Base-by-base conservation (phyloP, 2,113 vertebrate species). In the Callopanchax toddi region DNA sequence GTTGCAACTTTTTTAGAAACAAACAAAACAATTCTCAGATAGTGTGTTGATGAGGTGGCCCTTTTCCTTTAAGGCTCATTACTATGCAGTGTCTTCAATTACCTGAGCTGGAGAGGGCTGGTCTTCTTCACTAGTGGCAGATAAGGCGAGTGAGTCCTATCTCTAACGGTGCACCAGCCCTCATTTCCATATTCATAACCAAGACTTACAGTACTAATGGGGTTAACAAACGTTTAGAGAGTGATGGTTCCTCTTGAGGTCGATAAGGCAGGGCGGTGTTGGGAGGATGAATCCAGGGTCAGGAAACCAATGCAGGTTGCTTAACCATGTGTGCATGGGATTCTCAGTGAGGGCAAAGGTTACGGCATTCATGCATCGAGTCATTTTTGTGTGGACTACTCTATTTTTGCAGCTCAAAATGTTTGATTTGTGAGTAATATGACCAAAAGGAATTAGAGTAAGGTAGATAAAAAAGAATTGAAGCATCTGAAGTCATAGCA, bases 151-250 rank as follows among this genome's bases (percentile, higher is more conserved):
- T 85, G 91, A 94, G 93, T 91, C 92, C 92, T 93, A 92, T 93
- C 91, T 94, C 91, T 71, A 89, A 39, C 4, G 87, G 92, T 90
- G 89, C 78, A 91, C 92, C 89, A 86, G 85, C 76, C 91, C 66
- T 76, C 80, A 93, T 96, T 94, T 96, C 92, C 93, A 94, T 95
- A 96, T 95, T 94, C 93, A 94, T 94, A 92, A 94, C 89, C 87
- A 87, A 82, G 89, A 93, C 93, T 91, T 92, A 91, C n/a, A n/a
- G n/a, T n/a, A n/a, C 92, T 94, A 96, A 95, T 93, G 92, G 92
- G 88, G 89, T 92, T 94, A 95, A 94, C 93, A 91, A 94, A 93
- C 93, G 85, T 89, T 89, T 92, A 91, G 86, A 76, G 86, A 82
- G 72, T 61, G 89, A 83, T 68, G 61, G 67, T 81, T 78, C 78